Evolutionary conservation across 2,888 invertebrate genomes (phyloP), one percentile per base, ranked within the genome.

Genomic region (Erebia palarica): DNA sequence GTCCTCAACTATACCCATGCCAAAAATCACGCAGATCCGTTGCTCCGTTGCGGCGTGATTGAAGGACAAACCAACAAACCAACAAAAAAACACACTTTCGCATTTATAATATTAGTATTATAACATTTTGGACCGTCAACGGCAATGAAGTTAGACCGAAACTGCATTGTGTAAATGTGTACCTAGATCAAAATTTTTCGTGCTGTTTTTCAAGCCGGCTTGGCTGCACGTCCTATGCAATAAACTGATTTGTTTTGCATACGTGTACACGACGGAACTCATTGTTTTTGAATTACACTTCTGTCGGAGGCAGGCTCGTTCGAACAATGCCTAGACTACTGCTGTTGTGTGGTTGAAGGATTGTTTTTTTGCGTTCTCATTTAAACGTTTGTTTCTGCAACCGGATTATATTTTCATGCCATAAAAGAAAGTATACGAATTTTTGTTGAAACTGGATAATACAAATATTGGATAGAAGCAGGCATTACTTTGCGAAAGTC

Each of bases 231-330:
- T 57, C 57, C 57, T 14, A 55, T 18, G 21, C 42, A 42, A 66
- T 66, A 58, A 66, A 66, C 47, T 47, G 57, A 66, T 58, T 66
- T 57, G 66, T 66, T 66, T 66, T 58, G 66, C 66, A 66, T 66
- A 47, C 57, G 18, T 27, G 49, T 21, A 47, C 47, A 61, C 11
- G 18, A 57, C 10, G 18, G n/a, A 47, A 44, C 47, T 58, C 66
- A 66, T 66, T 66, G 66, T 66, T 66, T 58, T 66, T 57, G 44
- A 44, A 66, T 66, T 66, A 42, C 66, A 66, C 47, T 57, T 14
- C 66, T 66, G 66, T 57, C 66, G 55, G 57, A 65, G 44, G 18
- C 65, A 65, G 65, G 44, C 13, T 7, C 53, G 42, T 11, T 36
- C 18, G 16, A 16, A 55, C 55, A 44, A 55, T 65, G 57, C 21